Evolutionary conservation across 1,140 invertebrate species (phyloP).

Genomic region (Eriosoma lanigerum): DNA sequence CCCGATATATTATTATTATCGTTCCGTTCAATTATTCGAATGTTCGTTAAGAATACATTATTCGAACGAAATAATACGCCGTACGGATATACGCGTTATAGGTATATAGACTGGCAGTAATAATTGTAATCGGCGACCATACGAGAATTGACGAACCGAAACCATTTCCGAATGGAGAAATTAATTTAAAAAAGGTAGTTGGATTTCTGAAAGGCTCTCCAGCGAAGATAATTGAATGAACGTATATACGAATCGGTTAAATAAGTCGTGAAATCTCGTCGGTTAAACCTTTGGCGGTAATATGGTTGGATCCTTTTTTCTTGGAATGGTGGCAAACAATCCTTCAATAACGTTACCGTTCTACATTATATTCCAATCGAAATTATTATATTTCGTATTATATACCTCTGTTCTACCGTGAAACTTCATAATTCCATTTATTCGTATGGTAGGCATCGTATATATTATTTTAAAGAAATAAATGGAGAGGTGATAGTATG

Average conservation of each 20-base stretch:
- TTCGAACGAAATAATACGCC: neutral
- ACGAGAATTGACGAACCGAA: neutral
- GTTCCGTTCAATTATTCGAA: neutral
- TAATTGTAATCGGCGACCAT: neutral
- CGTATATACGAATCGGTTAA: slow-evolving; percentile 3
- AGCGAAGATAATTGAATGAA: slow-evolving; percentile 18
- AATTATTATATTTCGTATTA: neutral
- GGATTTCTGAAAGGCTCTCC: neutral
- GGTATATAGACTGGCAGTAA: neutral
- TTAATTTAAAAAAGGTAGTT: neutral
- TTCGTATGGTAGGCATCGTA: no score
- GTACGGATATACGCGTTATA: neutral
- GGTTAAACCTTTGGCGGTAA: neutral
- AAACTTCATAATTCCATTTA: no score
- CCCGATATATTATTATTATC: neutral
- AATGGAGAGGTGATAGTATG: no score
- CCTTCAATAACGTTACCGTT: neutral
- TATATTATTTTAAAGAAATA: no score
- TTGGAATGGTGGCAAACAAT: neutral
- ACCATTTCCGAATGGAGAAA: neutral
- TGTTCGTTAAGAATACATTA: neutral
- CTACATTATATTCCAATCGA: neutral
- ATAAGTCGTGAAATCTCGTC: slow-evolving; percentile 26
- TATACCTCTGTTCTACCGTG: neutral
- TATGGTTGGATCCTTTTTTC: no score